Percentiles rank a stretch among this genome's conserved stretches.
These are phyloP conservation scores for Suricata suricatta DNA, from an alignment of 2,113 vertebrate genomes.

Conservation along the genomic window DNA sequence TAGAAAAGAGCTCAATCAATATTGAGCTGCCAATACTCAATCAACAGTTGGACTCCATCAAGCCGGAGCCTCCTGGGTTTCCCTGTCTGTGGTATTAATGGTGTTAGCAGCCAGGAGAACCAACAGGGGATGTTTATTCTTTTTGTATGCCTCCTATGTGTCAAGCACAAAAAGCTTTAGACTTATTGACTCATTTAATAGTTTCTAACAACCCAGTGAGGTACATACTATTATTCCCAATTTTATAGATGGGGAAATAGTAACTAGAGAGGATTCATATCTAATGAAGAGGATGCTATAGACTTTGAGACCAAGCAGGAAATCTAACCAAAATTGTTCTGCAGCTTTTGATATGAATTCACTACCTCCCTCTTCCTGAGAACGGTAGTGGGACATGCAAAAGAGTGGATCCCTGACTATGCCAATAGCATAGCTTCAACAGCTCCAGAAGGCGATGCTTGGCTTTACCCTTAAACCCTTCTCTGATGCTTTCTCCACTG, in stretches of 20 bases:
- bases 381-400: neutral
- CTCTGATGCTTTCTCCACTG: neutral
- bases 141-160: neutral
- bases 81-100: too few relatives aligned
- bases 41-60: neutral
- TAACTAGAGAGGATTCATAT: neutral
- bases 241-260: neutral
- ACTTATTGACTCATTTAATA: neutral
- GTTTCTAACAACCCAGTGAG: neutral
- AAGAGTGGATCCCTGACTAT: neutral
- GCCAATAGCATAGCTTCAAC: accelerated
- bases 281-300: neutral
- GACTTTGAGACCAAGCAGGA: neutral
- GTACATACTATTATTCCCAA: neutral
- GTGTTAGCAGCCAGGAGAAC: neutral
- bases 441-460: neutral
- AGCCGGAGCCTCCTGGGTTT: neutral
- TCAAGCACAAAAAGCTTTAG: neutral
- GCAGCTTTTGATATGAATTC: neutral
- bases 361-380: neutral
- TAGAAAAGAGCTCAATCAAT: neutral
- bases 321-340: neutral
- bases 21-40: neutral
- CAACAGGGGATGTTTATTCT: neutral
- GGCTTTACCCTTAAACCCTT: neutral